Base-by-base conservation (phyloP, 2,888 invertebrate genomes). In the Micoletzkya japonica region DNA sequence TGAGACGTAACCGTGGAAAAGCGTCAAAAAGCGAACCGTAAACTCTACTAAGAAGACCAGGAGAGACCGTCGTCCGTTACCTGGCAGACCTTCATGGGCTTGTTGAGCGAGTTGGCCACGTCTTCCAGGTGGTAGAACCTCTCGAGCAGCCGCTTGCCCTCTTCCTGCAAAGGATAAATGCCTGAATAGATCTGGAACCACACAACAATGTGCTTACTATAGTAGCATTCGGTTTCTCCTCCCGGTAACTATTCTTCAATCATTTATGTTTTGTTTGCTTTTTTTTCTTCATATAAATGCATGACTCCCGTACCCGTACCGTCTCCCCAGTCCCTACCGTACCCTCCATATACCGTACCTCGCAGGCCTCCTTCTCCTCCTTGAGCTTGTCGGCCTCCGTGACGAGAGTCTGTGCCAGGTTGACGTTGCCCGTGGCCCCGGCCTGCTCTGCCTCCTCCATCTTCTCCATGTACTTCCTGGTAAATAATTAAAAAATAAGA, bases 391-490 rank as follows among this genome's bases (percentile, higher is more conserved):
- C 37, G 1, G 68, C 68, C 58, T 68, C 68, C 10, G 34, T n/a
- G 30, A 68, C 68, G 3, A 68, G 58, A 32, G 17, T 24, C 58
- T 68, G 68, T 20, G 68, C 68, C 20, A 58, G 49, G 14, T 30
- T 68, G 30, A 68, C 68, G 26, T 68, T 68, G 30, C 68, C 68
- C 30, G 39, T 58, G 3, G 4, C 30, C 20, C 68, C 68, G 24
- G 68, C 68, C 68, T 68, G 57, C 68, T 68, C 68, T 17, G 68
- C 68, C 49, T 68, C 68, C 24, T 68, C 68, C 68, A 68, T 68
- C 58, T 68, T 68, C 49, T 56, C 44, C 24, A 39, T 44, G 44
- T 57, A 57, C 44, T 58, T 57, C 58, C 68, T 68, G 67, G 30
- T 32, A 28, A 6, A 54, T 6, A 7, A 56, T 28, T 56, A 32